These are phyloP conservation scores for Antechinus stuartii DNA, from an alignment of 2,113 vertebrate species.

Conservation along the genomic window DNA sequence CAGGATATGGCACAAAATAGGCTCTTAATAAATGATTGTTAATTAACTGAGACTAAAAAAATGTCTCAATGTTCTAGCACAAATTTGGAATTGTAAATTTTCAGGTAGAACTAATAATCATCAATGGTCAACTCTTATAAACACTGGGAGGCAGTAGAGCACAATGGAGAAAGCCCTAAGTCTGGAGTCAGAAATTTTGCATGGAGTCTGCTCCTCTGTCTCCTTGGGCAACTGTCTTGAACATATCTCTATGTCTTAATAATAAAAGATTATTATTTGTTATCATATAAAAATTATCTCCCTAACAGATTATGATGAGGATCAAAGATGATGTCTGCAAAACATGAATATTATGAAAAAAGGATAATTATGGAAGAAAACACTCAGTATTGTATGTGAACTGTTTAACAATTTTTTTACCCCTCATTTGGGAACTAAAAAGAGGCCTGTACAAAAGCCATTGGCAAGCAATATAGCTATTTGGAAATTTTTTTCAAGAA, in stretches of 20 bases:
- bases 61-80: conserved; percentile 15
- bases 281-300: too few species aligned
- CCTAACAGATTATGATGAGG: not conserved
- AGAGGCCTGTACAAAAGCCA: conserved; percentile 63
- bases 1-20: not conserved
- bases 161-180: not conserved
- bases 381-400: conserved; percentile 51
- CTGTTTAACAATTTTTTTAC: conserved; percentile 7
- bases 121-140: not conserved
- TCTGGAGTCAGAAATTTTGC: not conserved
- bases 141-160: not conserved
- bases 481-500: conserved; percentile 69
- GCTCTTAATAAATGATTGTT: not conserved
- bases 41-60: conserved; percentile 31
- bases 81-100: conserved; percentile 32
- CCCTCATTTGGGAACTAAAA: not conserved
- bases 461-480: conserved; percentile 53
- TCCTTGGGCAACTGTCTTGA: not conserved
- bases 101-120: conserved; percentile 17
- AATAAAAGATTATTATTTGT: too few species aligned
- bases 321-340: not conserved
- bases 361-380: conserved; percentile 28
- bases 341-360: not conserved
- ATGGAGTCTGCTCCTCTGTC: not conserved
- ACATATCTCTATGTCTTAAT: not conserved